phyloP scores from a whole-genome alignment of 1,140 invertebrate genomes.

The Drosophila seguyi region DNA sequence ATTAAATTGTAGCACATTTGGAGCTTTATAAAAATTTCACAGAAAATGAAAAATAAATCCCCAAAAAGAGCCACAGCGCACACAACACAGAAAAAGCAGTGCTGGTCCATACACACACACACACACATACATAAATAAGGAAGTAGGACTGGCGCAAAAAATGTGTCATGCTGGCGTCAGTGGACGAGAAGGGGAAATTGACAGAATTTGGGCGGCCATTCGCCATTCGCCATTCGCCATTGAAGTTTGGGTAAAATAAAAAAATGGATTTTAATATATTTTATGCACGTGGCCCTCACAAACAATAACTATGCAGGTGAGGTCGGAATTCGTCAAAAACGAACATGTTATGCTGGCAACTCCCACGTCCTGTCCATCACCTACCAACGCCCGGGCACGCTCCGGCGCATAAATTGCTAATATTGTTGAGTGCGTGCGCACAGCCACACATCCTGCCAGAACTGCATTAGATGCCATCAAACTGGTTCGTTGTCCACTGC shows the following conservation, averaged over 20 bases:
- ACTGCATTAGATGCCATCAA: constrained; percentile 68
- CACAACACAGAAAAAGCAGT: constrained; percentile 30
- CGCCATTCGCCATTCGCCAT: too few relatives aligned
- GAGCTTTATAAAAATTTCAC: constrained; percentile 72
- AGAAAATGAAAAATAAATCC: constrained; percentile 79
- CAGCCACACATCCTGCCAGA: constrained; percentile 28
- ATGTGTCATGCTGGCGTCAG: constrained; percentile 21
- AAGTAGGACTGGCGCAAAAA: constrained; percentile 41
- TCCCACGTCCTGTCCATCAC: constrained; percentile 35
- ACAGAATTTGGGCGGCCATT: constrained; percentile 11
- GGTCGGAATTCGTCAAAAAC: constrained; percentile 74
- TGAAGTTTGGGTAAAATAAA: constrained; percentile 1
- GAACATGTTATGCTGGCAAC: constrained; percentile 32
- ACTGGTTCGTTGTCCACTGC: constrained; percentile 45
- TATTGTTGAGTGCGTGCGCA: constrained; percentile 72
- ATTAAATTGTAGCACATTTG: constrained; percentile 70
- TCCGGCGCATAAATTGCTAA: constrained; percentile 80
- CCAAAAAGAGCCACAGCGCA: constrained; percentile 46
- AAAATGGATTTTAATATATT: constrained; percentile 72
- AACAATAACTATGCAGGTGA: constrained; percentile 66
- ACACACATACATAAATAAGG: constrained; percentile 28
- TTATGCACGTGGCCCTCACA: constrained; percentile 56
- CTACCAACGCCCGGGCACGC: constrained; percentile 49
- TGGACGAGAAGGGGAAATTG: constrained; percentile 23
- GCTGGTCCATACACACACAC: constrained; percentile 6